Conservation (phyloP, 2,113 vertebrate genomes). For the Meles meles region DNA sequence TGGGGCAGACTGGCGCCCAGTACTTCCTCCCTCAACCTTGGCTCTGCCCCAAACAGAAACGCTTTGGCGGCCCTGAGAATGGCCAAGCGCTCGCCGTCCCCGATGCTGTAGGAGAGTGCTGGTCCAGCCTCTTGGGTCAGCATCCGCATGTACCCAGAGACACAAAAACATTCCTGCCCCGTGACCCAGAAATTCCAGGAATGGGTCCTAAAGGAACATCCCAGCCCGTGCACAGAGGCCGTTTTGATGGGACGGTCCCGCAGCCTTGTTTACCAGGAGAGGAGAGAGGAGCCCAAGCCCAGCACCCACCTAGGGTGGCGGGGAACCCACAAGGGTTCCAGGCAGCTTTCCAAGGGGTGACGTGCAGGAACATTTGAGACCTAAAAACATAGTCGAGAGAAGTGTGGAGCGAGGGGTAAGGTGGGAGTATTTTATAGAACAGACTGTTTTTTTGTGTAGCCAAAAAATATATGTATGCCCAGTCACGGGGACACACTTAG, state of each 20-base stretch:
- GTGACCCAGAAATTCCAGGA: not conserved
- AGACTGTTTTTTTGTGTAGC: not conserved
- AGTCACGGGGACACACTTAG: not conserved
- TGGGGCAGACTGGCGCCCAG: not conserved
- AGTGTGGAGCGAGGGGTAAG: fast-evolving
- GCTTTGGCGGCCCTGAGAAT: not conserved
- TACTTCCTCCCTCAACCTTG: fast-evolving
- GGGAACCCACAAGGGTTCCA: not conserved
- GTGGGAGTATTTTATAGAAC: no score
- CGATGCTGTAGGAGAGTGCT: not conserved
- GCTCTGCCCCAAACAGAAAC: not conserved
- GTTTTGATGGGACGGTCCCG: not conserved
- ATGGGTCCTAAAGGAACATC: not conserved
- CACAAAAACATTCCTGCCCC: not conserved
- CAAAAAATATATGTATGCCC: not conserved
- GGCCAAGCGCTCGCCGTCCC: fast-evolving
- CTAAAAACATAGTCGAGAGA: not conserved
- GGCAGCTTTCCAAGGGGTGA: not conserved
- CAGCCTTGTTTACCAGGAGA: not conserved
- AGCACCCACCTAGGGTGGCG: fast-evolving
- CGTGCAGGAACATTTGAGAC: not conserved
- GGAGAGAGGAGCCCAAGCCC: not conserved
- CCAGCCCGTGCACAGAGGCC: not conserved
- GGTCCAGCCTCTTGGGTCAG: not conserved
- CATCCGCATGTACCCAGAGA: not conserved